These are phyloP conservation scores for Andricus quercusramuli DNA, from an alignment of 2,888 invertebrate species.

Conservation along the genomic window DNA sequence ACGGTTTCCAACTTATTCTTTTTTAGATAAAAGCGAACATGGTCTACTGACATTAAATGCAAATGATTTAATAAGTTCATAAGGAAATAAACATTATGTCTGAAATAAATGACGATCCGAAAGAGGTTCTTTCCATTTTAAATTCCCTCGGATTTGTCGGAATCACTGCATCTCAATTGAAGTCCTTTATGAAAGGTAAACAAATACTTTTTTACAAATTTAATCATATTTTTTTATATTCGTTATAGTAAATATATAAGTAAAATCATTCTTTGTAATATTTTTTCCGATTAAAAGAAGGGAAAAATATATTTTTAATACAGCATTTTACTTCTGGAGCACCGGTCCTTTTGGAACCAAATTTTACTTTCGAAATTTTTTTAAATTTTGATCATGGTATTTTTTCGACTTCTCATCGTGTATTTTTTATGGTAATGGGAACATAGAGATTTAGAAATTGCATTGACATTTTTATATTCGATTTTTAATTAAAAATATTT, in stretches of 20 bases:
- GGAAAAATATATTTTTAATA: background rate
- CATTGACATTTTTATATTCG: background rate
- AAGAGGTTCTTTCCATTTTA: constrained; percentile 86
- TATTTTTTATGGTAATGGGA: background rate
- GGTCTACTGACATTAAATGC: background rate
- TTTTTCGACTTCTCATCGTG: background rate
- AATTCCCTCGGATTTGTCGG: constrained; percentile 89
- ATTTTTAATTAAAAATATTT: background rate
- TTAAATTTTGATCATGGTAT: constrained; percentile 25
- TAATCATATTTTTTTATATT: constrained; percentile 25
- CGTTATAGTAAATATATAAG: background rate
- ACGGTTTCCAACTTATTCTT: background rate
- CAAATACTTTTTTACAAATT: background rate
- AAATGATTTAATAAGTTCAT: background rate
- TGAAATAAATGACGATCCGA: constrained; percentile 80
- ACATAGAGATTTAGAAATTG: background rate
- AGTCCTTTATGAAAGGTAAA: constrained; percentile 89
- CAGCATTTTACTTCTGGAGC: background rate
- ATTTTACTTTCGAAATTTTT: background rate
- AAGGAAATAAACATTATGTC: constrained; percentile 44
- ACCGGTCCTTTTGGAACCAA: background rate
- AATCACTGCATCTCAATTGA: constrained; percentile 86
- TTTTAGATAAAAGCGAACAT: background rate
- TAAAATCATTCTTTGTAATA: background rate
- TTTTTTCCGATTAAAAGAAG: background rate